phyloP scores from a whole-genome alignment of 2,797 vertebrate species.

The Margarornis squamiger region DNA sequence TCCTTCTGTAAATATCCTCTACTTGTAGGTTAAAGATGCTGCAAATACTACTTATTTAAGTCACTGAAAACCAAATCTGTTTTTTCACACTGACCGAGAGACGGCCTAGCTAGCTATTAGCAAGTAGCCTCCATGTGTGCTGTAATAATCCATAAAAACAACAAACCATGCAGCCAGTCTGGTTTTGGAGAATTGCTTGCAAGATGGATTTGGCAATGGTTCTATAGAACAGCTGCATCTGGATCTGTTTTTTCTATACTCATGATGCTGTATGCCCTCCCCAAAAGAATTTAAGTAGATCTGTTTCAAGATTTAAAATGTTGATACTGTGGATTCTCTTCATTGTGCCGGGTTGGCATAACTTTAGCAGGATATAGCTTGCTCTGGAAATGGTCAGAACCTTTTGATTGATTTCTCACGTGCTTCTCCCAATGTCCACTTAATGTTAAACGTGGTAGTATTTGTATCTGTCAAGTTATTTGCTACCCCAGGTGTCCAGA shows the following conservation, averaged over 20 bases:
- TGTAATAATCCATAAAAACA: neutral
- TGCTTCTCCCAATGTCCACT: neutral
- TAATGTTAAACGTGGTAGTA: neutral
- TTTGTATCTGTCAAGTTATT: neutral
- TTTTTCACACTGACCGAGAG: neutral
- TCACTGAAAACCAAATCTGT: neutral
- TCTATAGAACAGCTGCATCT: neutral
- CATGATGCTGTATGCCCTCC: neutral
- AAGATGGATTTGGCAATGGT: neutral
- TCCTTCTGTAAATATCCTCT: neutral
- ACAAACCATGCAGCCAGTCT: neutral
- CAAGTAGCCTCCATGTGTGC: neutral
- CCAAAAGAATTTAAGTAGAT: neutral
- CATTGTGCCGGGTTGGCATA: neutral
- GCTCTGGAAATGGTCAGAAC: neutral
- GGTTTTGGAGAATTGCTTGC: neutral
- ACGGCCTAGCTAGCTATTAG: rapidly evolving
- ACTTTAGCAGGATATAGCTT: neutral
- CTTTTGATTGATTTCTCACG: neutral
- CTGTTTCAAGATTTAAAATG: neutral
- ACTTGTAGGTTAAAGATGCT: neutral
- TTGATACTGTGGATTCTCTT: neutral
- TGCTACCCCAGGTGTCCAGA: neutral
- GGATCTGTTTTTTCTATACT: neutral
- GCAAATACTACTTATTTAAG: neutral